phyloP scores from a whole-genome alignment of 2,888 invertebrate species.

The Stegana nigrithorax region DNA sequence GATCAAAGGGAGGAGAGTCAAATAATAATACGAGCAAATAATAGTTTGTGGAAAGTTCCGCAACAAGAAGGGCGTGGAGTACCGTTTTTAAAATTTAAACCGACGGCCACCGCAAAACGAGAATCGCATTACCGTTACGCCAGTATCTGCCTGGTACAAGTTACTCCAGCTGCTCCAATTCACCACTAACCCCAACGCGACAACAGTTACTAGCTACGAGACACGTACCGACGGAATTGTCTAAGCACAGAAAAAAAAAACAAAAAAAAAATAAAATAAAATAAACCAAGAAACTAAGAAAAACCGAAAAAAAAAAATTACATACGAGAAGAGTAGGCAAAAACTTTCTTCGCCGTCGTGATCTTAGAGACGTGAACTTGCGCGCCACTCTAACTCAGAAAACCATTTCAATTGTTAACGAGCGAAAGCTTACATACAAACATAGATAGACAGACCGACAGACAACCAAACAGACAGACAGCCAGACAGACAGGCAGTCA shows the following conservation, averaged over 20 bases:
- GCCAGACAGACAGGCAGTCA: neutral
- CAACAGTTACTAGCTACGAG: too few species aligned
- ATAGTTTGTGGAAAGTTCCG: neutral
- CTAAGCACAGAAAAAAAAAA: too few species aligned
- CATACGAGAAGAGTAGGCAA: slow-evolving; percentile 26
- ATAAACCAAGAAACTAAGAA: too few species aligned
- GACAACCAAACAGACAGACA: neutral
- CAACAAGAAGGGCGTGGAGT: slow-evolving; percentile 1
- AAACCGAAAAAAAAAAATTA: slow-evolving; percentile 20
- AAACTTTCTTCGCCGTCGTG: slow-evolving; percentile 54
- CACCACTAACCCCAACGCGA: neutral
- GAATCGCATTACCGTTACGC: slow-evolving; percentile 6
- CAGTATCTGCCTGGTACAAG: neutral
- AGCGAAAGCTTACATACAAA: slow-evolving; percentile 63
- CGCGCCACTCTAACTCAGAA: neutral
- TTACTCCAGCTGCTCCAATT: slow-evolving; percentile 1
- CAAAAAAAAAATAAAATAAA: too few species aligned
- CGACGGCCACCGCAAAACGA: neutral
- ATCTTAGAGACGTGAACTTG: slow-evolving; percentile 30
- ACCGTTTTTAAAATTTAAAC: neutral
- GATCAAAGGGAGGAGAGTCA: neutral
- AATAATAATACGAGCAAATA: neutral
- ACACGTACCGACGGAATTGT: too few species aligned
- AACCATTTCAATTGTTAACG: slow-evolving; percentile 62
- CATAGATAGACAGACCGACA: slow-evolving; percentile 22